These are phyloP conservation scores for Mythimna impura DNA, from an alignment of 2,888 invertebrate genomes.

Conservation along the genomic window DNA sequence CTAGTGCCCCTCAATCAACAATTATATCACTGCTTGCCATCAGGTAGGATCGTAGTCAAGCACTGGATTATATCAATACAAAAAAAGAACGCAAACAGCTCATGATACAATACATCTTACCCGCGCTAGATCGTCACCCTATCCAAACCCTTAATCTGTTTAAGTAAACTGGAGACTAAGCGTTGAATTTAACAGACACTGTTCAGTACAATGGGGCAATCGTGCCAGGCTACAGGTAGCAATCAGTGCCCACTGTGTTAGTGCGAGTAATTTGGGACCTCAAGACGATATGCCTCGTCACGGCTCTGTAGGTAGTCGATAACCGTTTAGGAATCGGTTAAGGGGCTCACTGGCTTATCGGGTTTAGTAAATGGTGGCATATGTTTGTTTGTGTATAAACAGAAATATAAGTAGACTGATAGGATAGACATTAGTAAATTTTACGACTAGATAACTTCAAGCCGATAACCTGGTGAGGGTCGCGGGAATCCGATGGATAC, in stretches of 20 bases:
- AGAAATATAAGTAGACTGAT: background rate
- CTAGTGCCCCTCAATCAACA: too few species aligned
- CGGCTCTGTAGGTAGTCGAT: slow-evolving; percentile 29
- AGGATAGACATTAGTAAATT: too few species aligned
- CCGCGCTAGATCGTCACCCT: background rate
- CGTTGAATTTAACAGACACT: slow-evolving; percentile 42
- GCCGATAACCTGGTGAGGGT: too few species aligned
- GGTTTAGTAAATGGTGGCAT: too few species aligned
- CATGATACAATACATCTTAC: background rate
- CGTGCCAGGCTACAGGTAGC: slow-evolving; percentile 41
- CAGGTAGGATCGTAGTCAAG: too few species aligned
- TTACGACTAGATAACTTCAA: too few species aligned
- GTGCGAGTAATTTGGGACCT: slow-evolving; percentile 34
- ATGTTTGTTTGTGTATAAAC: background rate
- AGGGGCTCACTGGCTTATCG: background rate
- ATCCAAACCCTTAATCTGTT: background rate
- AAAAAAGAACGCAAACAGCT: background rate
- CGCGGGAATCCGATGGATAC: too few species aligned
- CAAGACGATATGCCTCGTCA: slow-evolving; percentile 40
- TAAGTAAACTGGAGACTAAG: slow-evolving; percentile 21
- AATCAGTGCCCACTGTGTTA: slow-evolving; percentile 34
- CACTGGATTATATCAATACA: too few species aligned
- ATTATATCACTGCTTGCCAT: too few species aligned
- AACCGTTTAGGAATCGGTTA: slow-evolving; percentile 40
- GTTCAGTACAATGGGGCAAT: slow-evolving; percentile 42